These are phyloP conservation scores for Speoplatyrhinus poulsoni DNA, from an alignment of 2,113 vertebrate species.

Conservation along the genomic window DNA sequence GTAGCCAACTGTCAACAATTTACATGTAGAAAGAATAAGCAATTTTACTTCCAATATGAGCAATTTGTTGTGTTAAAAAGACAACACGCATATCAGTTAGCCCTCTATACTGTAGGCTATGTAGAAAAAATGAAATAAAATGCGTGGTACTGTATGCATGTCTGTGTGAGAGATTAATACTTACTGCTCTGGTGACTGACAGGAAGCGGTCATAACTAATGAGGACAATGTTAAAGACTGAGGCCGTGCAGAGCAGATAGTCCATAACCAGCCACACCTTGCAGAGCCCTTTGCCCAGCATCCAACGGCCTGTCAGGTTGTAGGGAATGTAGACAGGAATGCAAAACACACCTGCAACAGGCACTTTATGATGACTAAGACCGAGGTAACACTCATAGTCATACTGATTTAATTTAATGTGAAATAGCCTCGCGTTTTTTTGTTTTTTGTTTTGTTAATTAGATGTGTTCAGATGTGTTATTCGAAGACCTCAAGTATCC, in stretches of 20 bases:
- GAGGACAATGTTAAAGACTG: constrained; percentile 89
- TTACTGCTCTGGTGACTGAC: constrained; percentile 90
- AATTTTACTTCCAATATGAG: too few relatives aligned
- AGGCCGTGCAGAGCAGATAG: constrained; percentile 87
- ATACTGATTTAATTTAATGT: neutral
- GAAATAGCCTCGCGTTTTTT: neutral
- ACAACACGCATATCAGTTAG: too few relatives aligned
- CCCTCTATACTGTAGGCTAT: too few relatives aligned
- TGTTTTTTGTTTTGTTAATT: too few relatives aligned
- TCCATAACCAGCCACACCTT: constrained; percentile 85
- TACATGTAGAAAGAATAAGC: too few relatives aligned
- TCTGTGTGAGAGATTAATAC: constrained; percentile 54
- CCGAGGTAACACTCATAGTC: too few relatives aligned
- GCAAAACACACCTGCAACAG: constrained; percentile 80
- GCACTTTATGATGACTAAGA: constrained; percentile 19
- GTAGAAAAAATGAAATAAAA: too few relatives aligned
- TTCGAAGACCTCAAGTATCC: too few relatives aligned
- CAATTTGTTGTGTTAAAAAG: too few relatives aligned
- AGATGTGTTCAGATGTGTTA: too few relatives aligned
- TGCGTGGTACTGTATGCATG: constrained; percentile 5
- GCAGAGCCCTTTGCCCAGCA: constrained; percentile 80
- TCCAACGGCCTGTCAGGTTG: constrained; percentile 76
- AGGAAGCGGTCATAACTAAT: constrained; percentile 93
- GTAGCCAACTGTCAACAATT: too few relatives aligned
- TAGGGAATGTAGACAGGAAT: constrained; percentile 89